phyloP scores from a whole-genome alignment of 2,888 invertebrate genomes.

The Nephrotoma guestfalica region DNA sequence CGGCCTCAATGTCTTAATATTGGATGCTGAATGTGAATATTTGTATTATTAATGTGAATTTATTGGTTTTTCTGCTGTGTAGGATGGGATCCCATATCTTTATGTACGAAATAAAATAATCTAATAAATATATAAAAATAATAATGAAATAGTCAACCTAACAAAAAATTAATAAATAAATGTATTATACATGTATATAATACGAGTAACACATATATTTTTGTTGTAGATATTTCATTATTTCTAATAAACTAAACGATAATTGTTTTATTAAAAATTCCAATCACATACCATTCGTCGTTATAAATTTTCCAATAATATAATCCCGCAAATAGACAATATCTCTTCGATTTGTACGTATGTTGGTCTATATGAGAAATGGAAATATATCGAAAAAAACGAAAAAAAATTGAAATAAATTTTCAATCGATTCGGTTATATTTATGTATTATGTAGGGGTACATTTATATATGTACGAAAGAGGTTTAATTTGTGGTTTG shows the following conservation, averaged over 20 bases:
- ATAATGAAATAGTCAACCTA: neutral
- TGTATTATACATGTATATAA: no score
- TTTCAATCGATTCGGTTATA: neutral
- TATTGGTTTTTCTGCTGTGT: neutral
- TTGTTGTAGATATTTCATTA: neutral
- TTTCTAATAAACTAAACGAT: neutral
- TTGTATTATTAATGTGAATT: neutral
- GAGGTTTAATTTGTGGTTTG: neutral
- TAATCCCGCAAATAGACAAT: constrained; percentile 4
- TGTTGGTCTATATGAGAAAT: neutral
- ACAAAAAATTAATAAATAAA: no score
- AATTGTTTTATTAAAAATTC: constrained; percentile 7
- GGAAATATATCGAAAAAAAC: neutral
- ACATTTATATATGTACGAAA: neutral
- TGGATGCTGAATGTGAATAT: neutral
- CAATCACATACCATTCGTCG: constrained; percentile 4
- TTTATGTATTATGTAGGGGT: neutral
- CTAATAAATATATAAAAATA: neutral
- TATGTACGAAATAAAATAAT: neutral
- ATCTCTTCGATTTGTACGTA: neutral
- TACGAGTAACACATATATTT: neutral
- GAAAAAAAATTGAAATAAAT: neutral
- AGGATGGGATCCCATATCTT: neutral
- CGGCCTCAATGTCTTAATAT: neutral
- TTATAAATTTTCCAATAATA: neutral